phyloP scores from a whole-genome alignment of 1,140 invertebrate genomes.

The Drosophila takahashii region DNA sequence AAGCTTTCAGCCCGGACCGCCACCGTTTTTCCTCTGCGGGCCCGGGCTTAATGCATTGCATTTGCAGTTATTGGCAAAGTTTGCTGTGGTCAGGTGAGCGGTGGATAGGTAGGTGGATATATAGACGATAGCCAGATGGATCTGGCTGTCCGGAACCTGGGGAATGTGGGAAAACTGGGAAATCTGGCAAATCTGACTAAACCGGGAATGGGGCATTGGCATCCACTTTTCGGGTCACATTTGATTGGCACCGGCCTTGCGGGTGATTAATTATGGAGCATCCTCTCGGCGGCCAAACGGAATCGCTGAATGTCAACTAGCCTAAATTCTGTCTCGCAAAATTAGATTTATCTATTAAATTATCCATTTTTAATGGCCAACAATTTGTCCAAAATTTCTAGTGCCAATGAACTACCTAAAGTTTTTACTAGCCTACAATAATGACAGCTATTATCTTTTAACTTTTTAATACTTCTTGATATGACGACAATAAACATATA shows the following conservation, averaged over 20 bases:
- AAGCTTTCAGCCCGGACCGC: conserved; percentile 37
- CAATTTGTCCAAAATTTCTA: no score
- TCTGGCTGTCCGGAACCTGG: neutral
- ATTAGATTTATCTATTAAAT: neutral
- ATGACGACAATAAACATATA: no score
- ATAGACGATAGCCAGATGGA: conserved; percentile 7
- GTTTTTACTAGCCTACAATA: no score
- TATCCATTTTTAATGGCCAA: no score
- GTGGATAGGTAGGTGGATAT: neutral
- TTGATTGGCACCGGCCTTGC: conserved; percentile 18
- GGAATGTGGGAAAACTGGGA: neutral
- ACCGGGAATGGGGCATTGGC: no score
- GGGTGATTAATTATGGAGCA: conserved; percentile 24
- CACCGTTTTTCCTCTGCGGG: conserved; percentile 1
- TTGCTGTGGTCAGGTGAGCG: conserved; percentile 41
- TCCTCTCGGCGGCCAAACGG: conserved; percentile 13
- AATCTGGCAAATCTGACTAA: no score
- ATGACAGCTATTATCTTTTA: no score
- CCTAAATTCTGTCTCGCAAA: neutral
- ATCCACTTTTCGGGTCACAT: conserved; percentile 6
- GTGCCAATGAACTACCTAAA: no score
- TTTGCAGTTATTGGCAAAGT: conserved; percentile 79
- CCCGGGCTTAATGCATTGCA: conserved; percentile 72
- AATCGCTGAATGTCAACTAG: neutral
- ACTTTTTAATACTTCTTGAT: no score